phyloP scores from a whole-genome alignment of 2,888 invertebrate genomes.

The Tupiocoris notatus region DNA sequence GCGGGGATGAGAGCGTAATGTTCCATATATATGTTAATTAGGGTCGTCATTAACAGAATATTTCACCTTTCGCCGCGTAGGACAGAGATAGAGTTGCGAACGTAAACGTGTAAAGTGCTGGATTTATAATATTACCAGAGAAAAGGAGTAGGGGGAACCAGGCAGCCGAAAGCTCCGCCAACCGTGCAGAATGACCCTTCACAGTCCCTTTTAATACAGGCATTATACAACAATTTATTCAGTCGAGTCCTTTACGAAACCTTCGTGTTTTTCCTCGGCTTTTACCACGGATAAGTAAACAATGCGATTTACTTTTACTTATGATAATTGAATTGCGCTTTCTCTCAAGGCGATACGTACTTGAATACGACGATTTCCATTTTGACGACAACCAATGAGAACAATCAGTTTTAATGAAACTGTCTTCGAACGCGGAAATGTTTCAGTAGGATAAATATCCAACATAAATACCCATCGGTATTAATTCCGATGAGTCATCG shows the following conservation, averaged over 20 bases:
- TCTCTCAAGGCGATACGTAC: too few species aligned
- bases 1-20: constrained; percentile 35
- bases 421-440: too few species aligned
- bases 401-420: too few species aligned
- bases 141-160: not conserved
- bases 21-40: constrained; percentile 48
- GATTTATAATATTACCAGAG: constrained; percentile 40
- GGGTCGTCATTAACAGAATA: constrained; percentile 46
- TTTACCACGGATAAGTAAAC: not conserved
- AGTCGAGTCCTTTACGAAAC: not conserved
- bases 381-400: too few species aligned
- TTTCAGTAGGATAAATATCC: too few species aligned
- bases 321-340: too few species aligned
- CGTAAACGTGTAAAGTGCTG: constrained; percentile 39
- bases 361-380: too few species aligned
- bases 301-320: not conserved
- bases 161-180: not conserved
- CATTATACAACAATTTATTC: not conserved
- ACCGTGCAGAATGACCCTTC: constrained; percentile 1
- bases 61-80: constrained; percentile 45
- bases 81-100: not conserved
- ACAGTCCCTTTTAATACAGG: constrained; percentile 2
- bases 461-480: too few species aligned
- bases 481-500: too few species aligned
- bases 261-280: not conserved